Conservation (phyloP, 1,140 invertebrate species). For the Cotesia typhae region DNA sequence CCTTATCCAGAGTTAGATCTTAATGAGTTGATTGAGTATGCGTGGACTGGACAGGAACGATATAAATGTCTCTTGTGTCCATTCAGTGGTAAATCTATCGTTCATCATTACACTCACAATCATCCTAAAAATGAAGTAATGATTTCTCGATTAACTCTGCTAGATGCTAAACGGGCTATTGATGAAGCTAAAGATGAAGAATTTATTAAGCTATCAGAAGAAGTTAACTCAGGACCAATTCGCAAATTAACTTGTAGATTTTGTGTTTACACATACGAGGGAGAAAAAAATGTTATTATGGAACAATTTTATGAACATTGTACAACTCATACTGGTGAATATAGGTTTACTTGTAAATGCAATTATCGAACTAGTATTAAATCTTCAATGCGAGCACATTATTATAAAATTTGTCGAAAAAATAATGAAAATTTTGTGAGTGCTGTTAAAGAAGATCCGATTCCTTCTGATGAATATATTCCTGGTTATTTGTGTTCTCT, state of each 20-base stretch:
- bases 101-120: slow-evolving; percentile 71
- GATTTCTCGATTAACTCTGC: slow-evolving; percentile 68
- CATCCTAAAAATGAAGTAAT: slow-evolving; percentile 74
- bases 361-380: slow-evolving; percentile 59
- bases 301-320: slow-evolving; percentile 74
- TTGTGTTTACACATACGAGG: slow-evolving; percentile 61
- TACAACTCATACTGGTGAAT: slow-evolving; percentile 78
- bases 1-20: slow-evolving; percentile 5
- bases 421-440: slow-evolving; percentile 42
- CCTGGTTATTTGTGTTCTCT: slow-evolving; percentile 73
- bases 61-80: slow-evolving; percentile 70
- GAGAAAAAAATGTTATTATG: slow-evolving; percentile 48
- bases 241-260: slow-evolving; percentile 64
- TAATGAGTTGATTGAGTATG: slow-evolving; percentile 49
- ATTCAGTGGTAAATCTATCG: slow-evolving; percentile 70
- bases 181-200: slow-evolving; percentile 49
- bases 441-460: slow-evolving; percentile 44
- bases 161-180: slow-evolving; percentile 64
- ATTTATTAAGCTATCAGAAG: slow-evolving; percentile 34
- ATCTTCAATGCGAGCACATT: slow-evolving; percentile 64
- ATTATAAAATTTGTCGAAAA: slow-evolving; percentile 56
- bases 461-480: slow-evolving; percentile 54
- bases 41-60: slow-evolving; percentile 50
- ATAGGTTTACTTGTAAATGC: slow-evolving; percentile 72
- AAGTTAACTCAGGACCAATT: slow-evolving; percentile 51